phyloP scores from a whole-genome alignment of 1,140 invertebrate genomes.

The Mya arenaria region DNA sequence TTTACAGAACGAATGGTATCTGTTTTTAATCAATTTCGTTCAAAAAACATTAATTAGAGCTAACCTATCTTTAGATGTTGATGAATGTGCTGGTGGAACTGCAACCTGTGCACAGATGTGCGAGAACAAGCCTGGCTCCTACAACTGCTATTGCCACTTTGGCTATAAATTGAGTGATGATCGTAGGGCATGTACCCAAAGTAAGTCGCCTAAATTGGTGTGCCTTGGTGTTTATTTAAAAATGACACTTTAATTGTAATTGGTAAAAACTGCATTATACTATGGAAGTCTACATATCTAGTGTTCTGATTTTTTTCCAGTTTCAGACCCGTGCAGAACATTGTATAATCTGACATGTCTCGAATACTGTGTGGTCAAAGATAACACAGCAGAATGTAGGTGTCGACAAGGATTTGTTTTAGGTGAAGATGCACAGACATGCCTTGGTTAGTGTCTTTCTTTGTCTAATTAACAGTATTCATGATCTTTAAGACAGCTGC shows the following conservation, averaged over 20 bases:
- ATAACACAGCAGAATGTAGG: neutral
- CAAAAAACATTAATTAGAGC: neutral
- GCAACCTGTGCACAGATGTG: conserved; percentile 76
- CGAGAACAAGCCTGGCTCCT: conserved; percentile 59
- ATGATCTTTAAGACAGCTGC: neutral
- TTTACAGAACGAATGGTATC: neutral
- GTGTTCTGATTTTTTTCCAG: too few species aligned
- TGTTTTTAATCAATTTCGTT: neutral
- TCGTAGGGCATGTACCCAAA: conserved; percentile 53
- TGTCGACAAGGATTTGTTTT: neutral
- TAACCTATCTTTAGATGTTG: conserved; percentile 68
- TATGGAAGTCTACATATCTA: too few species aligned
- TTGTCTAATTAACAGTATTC: neutral
- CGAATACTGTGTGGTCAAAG: too few species aligned
- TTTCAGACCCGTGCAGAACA: too few species aligned
- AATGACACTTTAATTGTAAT: too few species aligned
- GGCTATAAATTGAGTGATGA: conserved; percentile 62
- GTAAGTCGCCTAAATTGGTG: too few species aligned
- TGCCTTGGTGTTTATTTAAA: too few species aligned
- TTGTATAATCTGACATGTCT: too few species aligned
- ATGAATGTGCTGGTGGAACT: conserved; percentile 74
- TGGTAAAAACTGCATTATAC: too few species aligned
- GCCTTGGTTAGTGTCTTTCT: neutral
- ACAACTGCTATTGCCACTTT: conserved; percentile 61
- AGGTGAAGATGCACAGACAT: neutral